Evolutionary conservation across 2,113 vertebrate genomes (phyloP), one percentile per base, ranked within the genome.

Genomic region (Origma solitaria): DNA sequence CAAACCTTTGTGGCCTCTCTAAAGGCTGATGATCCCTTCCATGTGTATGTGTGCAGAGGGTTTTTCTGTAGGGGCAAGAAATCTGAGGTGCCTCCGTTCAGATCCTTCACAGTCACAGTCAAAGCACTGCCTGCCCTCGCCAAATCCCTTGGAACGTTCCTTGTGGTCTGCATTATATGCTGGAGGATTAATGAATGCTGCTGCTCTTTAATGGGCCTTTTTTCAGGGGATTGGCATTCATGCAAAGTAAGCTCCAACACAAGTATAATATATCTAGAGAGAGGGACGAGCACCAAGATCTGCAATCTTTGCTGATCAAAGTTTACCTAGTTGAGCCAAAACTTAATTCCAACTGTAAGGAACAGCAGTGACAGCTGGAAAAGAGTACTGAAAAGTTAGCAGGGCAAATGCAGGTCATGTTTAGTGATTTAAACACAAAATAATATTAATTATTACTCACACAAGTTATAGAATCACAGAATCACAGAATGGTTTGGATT

Each of bases 121-220:
- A 92, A 91, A 92, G 70, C 38, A n/a, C 11, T 57, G 37, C 62
- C 40, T 92, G 76, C 61, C 57, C 45, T 65, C 72, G 84, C 91
- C 94, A 95, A 92, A 80, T 57, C 50, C 60, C 57, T 91, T 94
- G 81, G 89, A 96, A 92, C 87, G 73, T 56, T 82, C 57, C 54
- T 35, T 64, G 69, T 54, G 77, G 83, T 80, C 70, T 69, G 73
- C 7, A 31, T 89, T 70, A 33, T 33, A 20, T 44, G 21, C 31
- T 53, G 51, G 51, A 88, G 70, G 45, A 79, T 91, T 92, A 57
- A 65, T 85, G 81, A 91, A 69, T 61, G 88, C 61, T 87, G 50
- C 60, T 79, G 73, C 54, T 95, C 57, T 79, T 44, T 83, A 83
- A 88, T 37, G 60, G 72, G 80, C 62, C 75, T 53, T 16, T 81